phyloP scores from a whole-genome alignment of 1,140 invertebrate species.

The Pygmarrhopalites habei region DNA sequence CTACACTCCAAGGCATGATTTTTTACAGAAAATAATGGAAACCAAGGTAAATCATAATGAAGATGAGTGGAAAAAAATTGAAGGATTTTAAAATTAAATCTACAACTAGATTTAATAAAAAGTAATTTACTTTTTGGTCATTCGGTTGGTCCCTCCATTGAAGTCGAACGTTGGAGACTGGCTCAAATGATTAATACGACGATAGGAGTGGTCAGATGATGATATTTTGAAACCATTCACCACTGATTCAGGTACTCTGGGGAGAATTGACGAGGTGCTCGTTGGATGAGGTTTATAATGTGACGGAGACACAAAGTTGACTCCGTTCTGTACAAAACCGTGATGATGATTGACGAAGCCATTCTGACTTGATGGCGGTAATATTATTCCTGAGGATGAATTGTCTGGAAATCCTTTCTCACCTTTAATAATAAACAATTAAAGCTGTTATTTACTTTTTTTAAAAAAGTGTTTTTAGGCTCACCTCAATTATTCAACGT shows the following conservation, averaged over 20 bases:
- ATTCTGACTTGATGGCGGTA: slow-evolving; percentile 29
- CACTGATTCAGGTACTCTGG: slow-evolving; percentile 37
- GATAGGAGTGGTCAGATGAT: slow-evolving; percentile 35
- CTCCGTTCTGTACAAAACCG: slow-evolving; percentile 26
- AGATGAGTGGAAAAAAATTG: no score
- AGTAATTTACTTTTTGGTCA: slow-evolving; percentile 35
- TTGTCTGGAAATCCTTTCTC: slow-evolving; percentile 37
- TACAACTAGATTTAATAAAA: no score
- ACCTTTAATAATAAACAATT: slow-evolving; percentile 31
- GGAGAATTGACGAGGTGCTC: slow-evolving; percentile 24
- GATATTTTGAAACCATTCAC: slow-evolving; percentile 38
- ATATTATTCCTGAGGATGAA: slow-evolving; percentile 24
- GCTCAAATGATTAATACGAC: slow-evolving; percentile 26
- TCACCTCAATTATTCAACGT: no score
- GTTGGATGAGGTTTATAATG: slow-evolving; percentile 22
- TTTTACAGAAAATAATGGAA: no score
- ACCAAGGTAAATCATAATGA: no score
- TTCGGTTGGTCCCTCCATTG: slow-evolving; percentile 37
- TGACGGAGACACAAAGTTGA: slow-evolving; percentile 30
- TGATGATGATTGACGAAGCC: slow-evolving; percentile 34
- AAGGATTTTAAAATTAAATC: no score
- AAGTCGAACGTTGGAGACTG: slow-evolving; percentile 36
- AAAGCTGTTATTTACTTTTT: no score
- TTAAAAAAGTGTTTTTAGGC: no score
- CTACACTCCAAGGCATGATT: no score